Base-by-base conservation (phyloP, 2,113 vertebrate genomes). In the Stercorarius parasiticus region DNA sequence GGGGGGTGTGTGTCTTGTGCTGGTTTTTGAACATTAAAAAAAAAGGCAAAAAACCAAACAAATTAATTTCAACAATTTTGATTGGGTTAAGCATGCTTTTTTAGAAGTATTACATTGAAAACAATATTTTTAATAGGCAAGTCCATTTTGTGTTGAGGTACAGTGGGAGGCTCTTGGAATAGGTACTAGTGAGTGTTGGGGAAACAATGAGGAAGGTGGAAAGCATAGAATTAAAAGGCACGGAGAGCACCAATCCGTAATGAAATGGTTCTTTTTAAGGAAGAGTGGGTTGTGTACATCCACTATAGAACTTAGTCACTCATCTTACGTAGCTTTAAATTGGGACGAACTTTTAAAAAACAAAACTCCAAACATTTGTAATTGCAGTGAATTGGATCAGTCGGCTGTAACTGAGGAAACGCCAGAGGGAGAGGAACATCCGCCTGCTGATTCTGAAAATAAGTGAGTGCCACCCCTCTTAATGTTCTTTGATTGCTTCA, bases 381-480 rank as follows among this genome's bases (percentile, higher is more conserved):
- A 96, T 98, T 98, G 91, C 97, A 99, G 99, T 80, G 99, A 99
- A 78, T 98, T 99, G 97, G 99, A 99, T 98, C 99, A 99, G 97
- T 99, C 99, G 49, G 98, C 98, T 96, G 98, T 98, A 80, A 99
- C 99, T 71, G 99, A 99, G 97, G 99, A 99, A 93, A 98, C 98
- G 93, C 98, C 99, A 7, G 99, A 99, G 97, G 99, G 99, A 97
- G 99, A 99, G 97, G 99, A 99, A 74, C 99, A 99, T 96, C 99
- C 99, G 40, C 98, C 98, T 91, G 99, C 98, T 67, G 99, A 99
- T 87, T 99, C 99, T 88, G 99, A 99, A 97, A 99, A 99, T 98
- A 99, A 99, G 99, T 99, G 98, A 98, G 98, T 98, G 53, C 52
- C 85, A 45, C 69, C 61, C 16, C 34, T 86, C 52, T 23, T 21